These are phyloP conservation scores for Ennomos quercinarius DNA, from an alignment of 2,888 invertebrate genomes.

Conservation along the genomic window DNA sequence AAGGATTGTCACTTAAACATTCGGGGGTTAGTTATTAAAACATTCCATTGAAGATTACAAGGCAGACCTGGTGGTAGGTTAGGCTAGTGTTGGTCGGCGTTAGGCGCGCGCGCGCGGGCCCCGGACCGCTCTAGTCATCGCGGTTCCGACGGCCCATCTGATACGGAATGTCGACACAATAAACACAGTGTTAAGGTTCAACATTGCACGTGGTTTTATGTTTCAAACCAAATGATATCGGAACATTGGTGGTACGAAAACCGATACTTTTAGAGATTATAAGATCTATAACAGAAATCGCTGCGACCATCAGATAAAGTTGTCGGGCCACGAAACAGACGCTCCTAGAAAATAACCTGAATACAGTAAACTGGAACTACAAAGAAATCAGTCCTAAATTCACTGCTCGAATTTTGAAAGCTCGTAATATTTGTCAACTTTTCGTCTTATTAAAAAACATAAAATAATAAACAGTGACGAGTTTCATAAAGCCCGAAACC, in stretches of 20 bases:
- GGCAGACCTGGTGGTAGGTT: slow-evolving; percentile 76
- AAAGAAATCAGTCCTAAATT: no score
- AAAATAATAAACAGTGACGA: no score
- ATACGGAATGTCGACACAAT: slow-evolving; percentile 53
- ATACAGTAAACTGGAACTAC: no score
- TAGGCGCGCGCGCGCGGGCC: slow-evolving; percentile 75
- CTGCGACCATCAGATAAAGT: background rate
- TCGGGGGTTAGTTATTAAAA: slow-evolving; percentile 39
- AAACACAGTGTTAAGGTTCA: slow-evolving; percentile 34
- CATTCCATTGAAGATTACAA: slow-evolving; percentile 59
- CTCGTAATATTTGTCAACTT: no score
- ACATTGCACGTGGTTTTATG: slow-evolving; percentile 16
- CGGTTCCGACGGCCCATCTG: slow-evolving; percentile 76
- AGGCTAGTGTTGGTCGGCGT: slow-evolving; percentile 65
- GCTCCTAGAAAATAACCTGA: no score
- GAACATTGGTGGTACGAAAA: slow-evolving; percentile 9
- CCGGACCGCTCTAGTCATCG: slow-evolving; percentile 85
- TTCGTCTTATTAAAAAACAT: no score
- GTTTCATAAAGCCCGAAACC: no score
- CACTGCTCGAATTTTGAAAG: no score
- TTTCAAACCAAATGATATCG: slow-evolving; percentile 1
- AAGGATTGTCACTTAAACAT: slow-evolving; percentile 36
- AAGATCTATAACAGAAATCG: background rate
- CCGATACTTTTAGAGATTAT: background rate
- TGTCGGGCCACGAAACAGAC: no score